Evolutionary conservation across 2,797 vertebrate species (phyloP), one percentile per base, ranked within the genome.

Genomic region (Cheracebus regulus): DNA sequence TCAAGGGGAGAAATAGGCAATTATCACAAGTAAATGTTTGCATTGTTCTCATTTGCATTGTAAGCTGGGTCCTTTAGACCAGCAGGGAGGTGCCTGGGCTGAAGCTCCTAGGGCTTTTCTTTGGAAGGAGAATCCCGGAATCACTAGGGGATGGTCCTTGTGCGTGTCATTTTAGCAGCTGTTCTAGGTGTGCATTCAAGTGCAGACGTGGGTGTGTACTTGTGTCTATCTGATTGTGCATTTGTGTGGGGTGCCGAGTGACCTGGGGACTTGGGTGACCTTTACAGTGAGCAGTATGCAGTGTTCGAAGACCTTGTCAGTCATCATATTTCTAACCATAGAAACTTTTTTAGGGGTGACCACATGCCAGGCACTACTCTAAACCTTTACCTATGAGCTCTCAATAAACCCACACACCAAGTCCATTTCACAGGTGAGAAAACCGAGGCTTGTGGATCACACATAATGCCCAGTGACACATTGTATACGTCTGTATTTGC

Each of bases 291-390:
- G 26, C 58, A 9, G 2, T 52, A 8, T 4, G 19, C 88, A 20
- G 5, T 64, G 17, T 17, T 6, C 12, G 1, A 28, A 8, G 1
- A n/a, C 13, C 10, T 4, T 0, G 1, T 78, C 41, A 26, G 5
- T 61, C 26, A 36, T 20, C 5, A 33, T 8, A 19, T 4, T 50
- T 30, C 5, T 22, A 55, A 72, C 22, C 46, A n/a, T 2, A 6
- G 11, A 12, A 8, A 10, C 20, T 8, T 22, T 41, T 55, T 28
- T 5, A 39, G 64, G 44, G n/a, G 20, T 82, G 24, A 28, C 39
- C 5, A 0, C 1, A 14, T 61, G n/a, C 20, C 64, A 3, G 46
- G 55, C 33, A 41, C 46, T n/a, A 7, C 28, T 61, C 28, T 20
- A 46, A 52, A 55, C 24, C 46, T 55, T 24, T 4, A 3, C 12